A percentile compares a stretch with the other conserved stretches of the same genome.
Conservation (phyloP, 2,113 vertebrate genomes). For the Pimephales promelas region DNA sequence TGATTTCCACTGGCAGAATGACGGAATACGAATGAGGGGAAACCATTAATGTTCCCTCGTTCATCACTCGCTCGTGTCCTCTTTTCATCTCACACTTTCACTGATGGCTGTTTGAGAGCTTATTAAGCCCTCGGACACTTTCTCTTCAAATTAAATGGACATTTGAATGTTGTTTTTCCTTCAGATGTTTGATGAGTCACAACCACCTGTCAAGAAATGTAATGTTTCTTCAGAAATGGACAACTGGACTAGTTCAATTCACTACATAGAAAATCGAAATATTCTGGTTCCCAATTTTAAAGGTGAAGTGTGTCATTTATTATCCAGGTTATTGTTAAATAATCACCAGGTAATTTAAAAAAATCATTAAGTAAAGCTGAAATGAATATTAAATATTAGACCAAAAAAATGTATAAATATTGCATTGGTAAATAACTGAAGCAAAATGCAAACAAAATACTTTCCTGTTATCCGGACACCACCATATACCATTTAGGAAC, state of each 20-base stretch:
- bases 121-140: background rate
- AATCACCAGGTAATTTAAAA: no score
- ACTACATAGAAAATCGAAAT: no score
- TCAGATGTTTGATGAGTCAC: background rate
- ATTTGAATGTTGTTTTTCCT: background rate
- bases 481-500: no score
- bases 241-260: background rate
- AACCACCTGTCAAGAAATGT: background rate
- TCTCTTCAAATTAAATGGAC: background rate
- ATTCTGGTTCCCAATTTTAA: no score
- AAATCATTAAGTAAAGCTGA: background rate
- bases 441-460: no score
- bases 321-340: background rate
- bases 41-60: constrained; percentile 49
- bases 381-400: background rate
- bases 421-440: background rate
- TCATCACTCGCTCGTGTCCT: background rate
- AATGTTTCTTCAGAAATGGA: background rate
- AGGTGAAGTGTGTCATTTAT: background rate
- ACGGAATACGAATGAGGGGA: constrained; percentile 44
- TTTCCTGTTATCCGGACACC: no score
- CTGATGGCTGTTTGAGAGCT: background rate
- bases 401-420: background rate
- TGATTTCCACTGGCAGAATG: constrained; percentile 59
- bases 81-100: background rate